A percentile compares a stretch with the other conserved stretches of the same genome.
Conservation (phyloP, 2,113 vertebrate genomes). For the Siniperca knerii region DNA sequence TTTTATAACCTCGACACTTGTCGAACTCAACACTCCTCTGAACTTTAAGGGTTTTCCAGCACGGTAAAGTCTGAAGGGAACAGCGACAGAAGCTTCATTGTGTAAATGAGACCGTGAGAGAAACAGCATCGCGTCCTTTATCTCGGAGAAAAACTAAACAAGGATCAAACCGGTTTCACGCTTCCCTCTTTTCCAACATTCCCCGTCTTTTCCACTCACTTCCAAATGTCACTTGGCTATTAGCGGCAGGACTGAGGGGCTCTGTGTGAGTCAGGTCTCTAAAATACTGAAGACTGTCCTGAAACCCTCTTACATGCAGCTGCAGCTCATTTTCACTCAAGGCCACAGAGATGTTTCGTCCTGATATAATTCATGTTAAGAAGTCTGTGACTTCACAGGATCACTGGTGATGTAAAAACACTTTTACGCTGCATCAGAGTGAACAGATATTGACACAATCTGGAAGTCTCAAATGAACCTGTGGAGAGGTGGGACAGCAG, state of each 20-base stretch:
- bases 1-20: background rate
- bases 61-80: background rate
- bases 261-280: slow-evolving; percentile 24
- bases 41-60: slow-evolving; percentile 16
- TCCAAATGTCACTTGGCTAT: slow-evolving; percentile 51
- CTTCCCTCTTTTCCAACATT: slow-evolving; percentile 45
- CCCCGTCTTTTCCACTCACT: slow-evolving; percentile 31
- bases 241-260: slow-evolving; percentile 22
- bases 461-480: too few relatives aligned
- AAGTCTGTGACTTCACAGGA: background rate
- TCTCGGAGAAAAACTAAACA: slow-evolving; percentile 17
- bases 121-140: slow-evolving; percentile 28
- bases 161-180: slow-evolving; percentile 28
- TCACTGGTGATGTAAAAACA: background rate
- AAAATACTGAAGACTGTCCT: background rate
- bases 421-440: background rate
- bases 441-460: too few relatives aligned
- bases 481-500: too few relatives aligned
- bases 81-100: slow-evolving; percentile 25
- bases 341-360: background rate
- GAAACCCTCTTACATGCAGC: background rate
- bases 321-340: slow-evolving; percentile 34
- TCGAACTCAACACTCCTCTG: background rate
- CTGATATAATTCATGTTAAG: background rate
- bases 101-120: background rate